phyloP scores from a whole-genome alignment of 2,888 invertebrate genomes.

The Limnephilus rhombicus region DNA sequence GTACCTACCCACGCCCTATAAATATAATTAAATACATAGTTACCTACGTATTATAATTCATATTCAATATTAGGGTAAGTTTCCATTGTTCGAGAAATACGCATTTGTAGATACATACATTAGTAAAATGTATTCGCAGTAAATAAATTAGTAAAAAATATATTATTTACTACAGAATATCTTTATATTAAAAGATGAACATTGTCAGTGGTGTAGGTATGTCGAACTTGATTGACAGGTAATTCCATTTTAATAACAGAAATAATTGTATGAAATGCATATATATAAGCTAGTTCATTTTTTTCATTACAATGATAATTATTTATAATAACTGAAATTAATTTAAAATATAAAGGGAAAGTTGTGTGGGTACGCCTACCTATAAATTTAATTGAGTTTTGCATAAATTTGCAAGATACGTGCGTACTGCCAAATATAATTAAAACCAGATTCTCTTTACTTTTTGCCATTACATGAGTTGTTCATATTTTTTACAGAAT shows the following conservation, averaged over 20 bases:
- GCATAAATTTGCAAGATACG: not conserved
- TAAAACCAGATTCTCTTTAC: not conserved
- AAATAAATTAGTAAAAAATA: too few relatives aligned
- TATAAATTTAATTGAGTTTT: not conserved
- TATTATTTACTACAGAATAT: too few relatives aligned
- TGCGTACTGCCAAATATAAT: not conserved
- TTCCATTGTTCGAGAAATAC: not conserved
- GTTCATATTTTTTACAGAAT: not conserved
- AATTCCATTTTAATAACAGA: not conserved
- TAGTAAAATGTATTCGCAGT: too few relatives aligned
- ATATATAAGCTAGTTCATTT: not conserved
- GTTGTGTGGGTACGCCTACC: not conserved
- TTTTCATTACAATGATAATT: not conserved
- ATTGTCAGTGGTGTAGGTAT: too few relatives aligned
- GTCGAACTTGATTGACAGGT: too few relatives aligned
- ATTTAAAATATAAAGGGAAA: not conserved
- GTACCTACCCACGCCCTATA: too few relatives aligned
- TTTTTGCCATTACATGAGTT: conserved; percentile 4
- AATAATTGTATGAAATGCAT: not conserved
- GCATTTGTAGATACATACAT: too few relatives aligned
- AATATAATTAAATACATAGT: too few relatives aligned
- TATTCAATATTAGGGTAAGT: not conserved
- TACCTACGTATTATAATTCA: too few relatives aligned
- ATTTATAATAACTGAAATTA: not conserved
- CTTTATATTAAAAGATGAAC: too few relatives aligned